Evolutionary conservation across 2,113 vertebrate genomes (phyloP), one percentile per base, ranked within the genome.

Genomic region (Plectropomus leopardus): DNA sequence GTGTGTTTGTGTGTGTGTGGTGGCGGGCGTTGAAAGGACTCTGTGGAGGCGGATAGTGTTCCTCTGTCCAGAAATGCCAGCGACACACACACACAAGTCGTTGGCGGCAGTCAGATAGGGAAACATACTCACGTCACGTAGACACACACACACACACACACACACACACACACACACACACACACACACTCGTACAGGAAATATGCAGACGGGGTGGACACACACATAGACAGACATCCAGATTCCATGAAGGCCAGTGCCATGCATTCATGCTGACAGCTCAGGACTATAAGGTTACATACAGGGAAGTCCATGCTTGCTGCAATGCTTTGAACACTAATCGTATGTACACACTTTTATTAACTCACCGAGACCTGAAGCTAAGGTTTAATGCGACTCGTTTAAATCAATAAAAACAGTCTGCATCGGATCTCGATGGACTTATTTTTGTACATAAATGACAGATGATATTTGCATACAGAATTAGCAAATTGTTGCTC

Each of bases 231-330:
- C 83, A 85, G 82, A 87, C 61, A 86, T 87, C 60, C 76, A 88
- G 85, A 92, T 92, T 92, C 90, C 89, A 65, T 5, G 26, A 68
- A 88, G 82, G 82, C 86, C 87, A 58, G 64, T 64, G 81, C 72
- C 77, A 67, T 82, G 63, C 70, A 59, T 86, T 84, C 82, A 81
- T 34, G 53, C 67, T 87, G 90, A 82, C 87, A 88, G 88, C 75
- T 72, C 86, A 73, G 78, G 76, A 77, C 83, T 92, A 70, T 92
- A 79, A 66, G 71, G 80, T 92, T 92, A 84, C 91, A 76, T 67
- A 34, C 75, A 78, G 64, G 63, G 78, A 72, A 84, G 85, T 73
- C 75, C 30, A 72, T 50, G 61, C 14, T 76, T 68, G 89, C 67
- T 36, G 68, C 74, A 59, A 14, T 13, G 76, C 88, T 92, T 88